Evolutionary conservation across 2,888 invertebrate species (phyloP), one percentile per base, ranked within the genome.

Genomic region (Endotricha flammealis): DNA sequence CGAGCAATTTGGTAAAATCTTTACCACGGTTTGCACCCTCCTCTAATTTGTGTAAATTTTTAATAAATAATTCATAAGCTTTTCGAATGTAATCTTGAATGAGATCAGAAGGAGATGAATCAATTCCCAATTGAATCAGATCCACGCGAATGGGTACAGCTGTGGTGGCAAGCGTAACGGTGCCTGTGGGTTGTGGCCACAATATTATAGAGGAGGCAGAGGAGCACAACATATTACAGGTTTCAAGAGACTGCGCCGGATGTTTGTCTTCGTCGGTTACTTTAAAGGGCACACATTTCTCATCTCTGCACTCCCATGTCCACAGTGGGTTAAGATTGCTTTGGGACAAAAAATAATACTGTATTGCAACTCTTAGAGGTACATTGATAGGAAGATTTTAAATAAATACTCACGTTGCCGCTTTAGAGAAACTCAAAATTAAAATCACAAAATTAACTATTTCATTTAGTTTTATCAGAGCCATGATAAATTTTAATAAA

Each of bases 161-260:
- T 35, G 89, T 88, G 3, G 88, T 87, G 22, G 91, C 90, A 2
- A 93, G 80, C 24, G 87, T 81, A 3, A 91, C 87, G 29, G 88
- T 87, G 0, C 91, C 91, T 2, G 92, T 93, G 12, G 94, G 94
- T 61, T 90, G 90, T 5, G 94, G 94, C 94, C 93, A 94, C 8
- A 93, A 85, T 48, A 92, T 90, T 35, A 88, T 81, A 22, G 89
- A 83, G 6, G 91, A 91, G 68, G 87, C 81, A 22, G 89, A 83
- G 6, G 91, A 91, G 68, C 94, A 94, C 5, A 92, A 79, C 88
- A 93, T 93, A 46, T 90, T 90, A 68, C 94, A 93, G 7, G 92
- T 92, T 41, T 89, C 86, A 48, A 93, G 75, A 7, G 92, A 90
- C 44, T 83, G 90, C 50, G 81, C 82, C n/a, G n/a, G 4, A n/a